Evolutionary conservation across 2,797 vertebrate genomes (phyloP).

Genomic region (Tadarida brasiliensis): DNA sequence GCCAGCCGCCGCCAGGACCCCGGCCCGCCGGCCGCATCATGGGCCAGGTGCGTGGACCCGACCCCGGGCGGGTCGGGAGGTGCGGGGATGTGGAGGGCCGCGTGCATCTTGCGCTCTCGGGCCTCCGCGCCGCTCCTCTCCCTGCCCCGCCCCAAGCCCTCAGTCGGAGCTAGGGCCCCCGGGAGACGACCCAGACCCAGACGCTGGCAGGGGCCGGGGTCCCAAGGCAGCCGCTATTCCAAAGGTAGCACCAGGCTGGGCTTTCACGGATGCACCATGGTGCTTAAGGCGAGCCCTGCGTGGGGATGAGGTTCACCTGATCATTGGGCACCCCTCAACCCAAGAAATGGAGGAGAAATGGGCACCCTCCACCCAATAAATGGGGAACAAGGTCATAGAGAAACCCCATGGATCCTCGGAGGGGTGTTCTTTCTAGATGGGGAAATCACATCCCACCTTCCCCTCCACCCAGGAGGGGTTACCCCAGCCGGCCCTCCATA

Average conservation of each 20-base stretch:
- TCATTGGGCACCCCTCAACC: not conserved
- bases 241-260: not conserved
- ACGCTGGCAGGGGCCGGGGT: not conserved
- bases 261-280: not conserved
- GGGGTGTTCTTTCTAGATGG: not conserved
- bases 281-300: not conserved
- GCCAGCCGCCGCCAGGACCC: not conserved
- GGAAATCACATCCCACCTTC: not conserved
- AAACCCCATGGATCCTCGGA: not conserved
- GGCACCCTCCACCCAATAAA: not conserved
- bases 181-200: not conserved
- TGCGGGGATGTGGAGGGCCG: not conserved
- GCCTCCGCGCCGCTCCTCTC: not conserved
- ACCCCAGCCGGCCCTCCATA: not conserved
- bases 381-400: not conserved
- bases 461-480: not conserved
- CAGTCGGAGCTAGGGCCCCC: rapidly evolving
- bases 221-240: not conserved
- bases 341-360: not conserved
- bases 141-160: not conserved
- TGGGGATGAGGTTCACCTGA: not conserved
- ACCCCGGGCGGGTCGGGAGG: no score
- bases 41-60: conserved; percentile 63
- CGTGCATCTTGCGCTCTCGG: no score
- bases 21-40: conserved; percentile 78